Evolutionary conservation across 2,888 invertebrate species (phyloP).

Genomic region (Mythimna pallens): DNA sequence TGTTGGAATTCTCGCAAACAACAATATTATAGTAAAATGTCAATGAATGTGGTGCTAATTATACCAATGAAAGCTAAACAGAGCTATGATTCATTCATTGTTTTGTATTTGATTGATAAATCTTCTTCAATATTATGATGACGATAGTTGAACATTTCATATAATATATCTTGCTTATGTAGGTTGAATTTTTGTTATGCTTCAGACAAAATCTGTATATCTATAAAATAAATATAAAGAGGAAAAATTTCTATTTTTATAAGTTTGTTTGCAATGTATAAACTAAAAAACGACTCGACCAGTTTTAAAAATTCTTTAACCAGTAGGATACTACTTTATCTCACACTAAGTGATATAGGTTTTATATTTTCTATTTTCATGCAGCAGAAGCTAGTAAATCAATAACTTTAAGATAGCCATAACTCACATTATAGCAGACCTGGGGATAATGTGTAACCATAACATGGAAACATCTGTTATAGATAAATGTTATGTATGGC

Average conservation of each 20-base stretch:
- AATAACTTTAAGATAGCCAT: slow-evolving; percentile 12
- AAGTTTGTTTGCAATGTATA: too few species aligned
- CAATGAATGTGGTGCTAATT: slow-evolving; percentile 9
- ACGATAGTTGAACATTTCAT: slow-evolving; percentile 3
- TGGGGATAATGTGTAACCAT: background rate
- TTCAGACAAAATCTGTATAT: slow-evolving; percentile 1
- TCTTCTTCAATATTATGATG: slow-evolving; percentile 38
- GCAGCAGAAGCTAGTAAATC: background rate
- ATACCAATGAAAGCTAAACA: slow-evolving; percentile 9
- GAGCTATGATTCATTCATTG: slow-evolving; percentile 27
- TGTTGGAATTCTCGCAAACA: background rate
- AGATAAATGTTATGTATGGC: background rate
- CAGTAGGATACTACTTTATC: too few species aligned
- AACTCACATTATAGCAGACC: slow-evolving; percentile 1
- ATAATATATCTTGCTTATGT: slow-evolving; percentile 10
- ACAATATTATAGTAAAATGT: slow-evolving; percentile 24
- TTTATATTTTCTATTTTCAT: background rate
- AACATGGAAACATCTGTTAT: background rate
- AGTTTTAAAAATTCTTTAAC: too few species aligned
- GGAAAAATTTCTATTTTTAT: background rate
- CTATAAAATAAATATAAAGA: background rate
- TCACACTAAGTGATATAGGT: background rate
- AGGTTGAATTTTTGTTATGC: slow-evolving; percentile 18
- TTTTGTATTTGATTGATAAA: slow-evolving; percentile 27
- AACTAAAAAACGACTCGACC: too few species aligned